phyloP scores from a whole-genome alignment of 2,888 invertebrate species.

The Himalopsyche kuldschensis region DNA sequence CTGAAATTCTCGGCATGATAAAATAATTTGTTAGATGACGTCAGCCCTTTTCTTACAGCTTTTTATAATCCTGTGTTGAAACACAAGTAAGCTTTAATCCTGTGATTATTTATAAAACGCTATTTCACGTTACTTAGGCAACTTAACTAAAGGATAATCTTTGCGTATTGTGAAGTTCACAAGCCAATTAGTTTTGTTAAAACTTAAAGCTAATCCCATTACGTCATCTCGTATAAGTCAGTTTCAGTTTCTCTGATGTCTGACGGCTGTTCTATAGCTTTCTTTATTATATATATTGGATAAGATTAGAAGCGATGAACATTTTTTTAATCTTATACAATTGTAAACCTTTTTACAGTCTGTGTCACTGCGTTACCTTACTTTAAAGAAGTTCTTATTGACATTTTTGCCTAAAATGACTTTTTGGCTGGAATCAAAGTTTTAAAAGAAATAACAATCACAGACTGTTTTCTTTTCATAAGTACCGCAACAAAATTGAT shows the following conservation, averaged over 20 bases:
- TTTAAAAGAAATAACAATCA: too few relatives aligned
- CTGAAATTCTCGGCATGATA: neutral
- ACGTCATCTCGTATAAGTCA: neutral
- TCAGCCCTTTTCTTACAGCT: neutral
- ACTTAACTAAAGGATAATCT: neutral
- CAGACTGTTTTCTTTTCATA: too few relatives aligned
- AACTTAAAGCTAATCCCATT: neutral
- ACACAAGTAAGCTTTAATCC: neutral
- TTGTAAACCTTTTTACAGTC: too few relatives aligned
- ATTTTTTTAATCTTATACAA: neutral
- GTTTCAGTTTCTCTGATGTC: neutral
- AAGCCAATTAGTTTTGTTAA: neutral
- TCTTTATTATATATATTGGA: neutral
- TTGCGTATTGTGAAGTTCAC: neutral
- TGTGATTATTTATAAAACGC: neutral
- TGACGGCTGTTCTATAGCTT: neutral
- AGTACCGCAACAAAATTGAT: too few relatives aligned
- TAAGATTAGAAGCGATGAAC: neutral
- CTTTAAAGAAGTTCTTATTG: too few relatives aligned
- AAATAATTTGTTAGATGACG: neutral
- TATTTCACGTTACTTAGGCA: neutral
- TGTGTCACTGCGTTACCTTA: too few relatives aligned
- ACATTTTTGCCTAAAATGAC: too few relatives aligned
- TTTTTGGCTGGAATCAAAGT: too few relatives aligned
- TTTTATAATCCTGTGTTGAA: neutral